phyloP scores from a whole-genome alignment of 2,797 vertebrate species.

The Distichodus sexfasciatus region DNA sequence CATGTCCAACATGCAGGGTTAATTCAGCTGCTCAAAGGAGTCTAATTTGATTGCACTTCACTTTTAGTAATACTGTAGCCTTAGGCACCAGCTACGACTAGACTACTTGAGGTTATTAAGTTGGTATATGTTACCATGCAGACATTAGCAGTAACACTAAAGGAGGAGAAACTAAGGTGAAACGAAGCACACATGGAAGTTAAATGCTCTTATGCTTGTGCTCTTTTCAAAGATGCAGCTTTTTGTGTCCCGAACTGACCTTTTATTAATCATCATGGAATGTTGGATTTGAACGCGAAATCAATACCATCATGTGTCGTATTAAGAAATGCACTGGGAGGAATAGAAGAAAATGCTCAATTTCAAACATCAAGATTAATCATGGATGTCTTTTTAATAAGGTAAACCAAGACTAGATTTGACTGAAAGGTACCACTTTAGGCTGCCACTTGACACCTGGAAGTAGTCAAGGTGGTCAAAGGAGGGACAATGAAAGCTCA shows the following conservation, averaged over 20 bases:
- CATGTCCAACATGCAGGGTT: conserved; percentile 70
- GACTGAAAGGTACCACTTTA: not conserved
- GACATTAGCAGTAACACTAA: conserved; percentile 49
- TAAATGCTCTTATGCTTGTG: conserved; percentile 48
- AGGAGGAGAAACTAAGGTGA: conserved; percentile 46
- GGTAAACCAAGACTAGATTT: too few relatives aligned
- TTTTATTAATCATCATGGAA: not conserved
- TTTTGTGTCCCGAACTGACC: too few relatives aligned
- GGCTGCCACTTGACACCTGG: not conserved
- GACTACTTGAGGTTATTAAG: conserved; percentile 25
- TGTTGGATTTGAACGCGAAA: too few relatives aligned
- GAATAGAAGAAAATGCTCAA: too few relatives aligned
- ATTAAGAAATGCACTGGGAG: too few relatives aligned
- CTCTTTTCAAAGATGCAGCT: conserved; percentile 42
- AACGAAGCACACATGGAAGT: conserved; percentile 53
- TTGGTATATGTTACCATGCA: conserved; percentile 31
- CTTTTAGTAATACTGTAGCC: conserved; percentile 34
- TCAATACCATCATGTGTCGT: too few relatives aligned
- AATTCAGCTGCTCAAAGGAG: conserved; percentile 43
- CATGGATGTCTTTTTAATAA: too few relatives aligned
- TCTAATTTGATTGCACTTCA: conserved; percentile 54
- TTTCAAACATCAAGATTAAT: too few relatives aligned
- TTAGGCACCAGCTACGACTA: conserved; percentile 44
- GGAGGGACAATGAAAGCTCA: conserved; percentile 57
- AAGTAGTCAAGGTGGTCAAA: conserved; percentile 42